These are phyloP conservation scores for Lutjanus argentimaculatus DNA, from an alignment of 2,797 vertebrate species.

Conservation along the genomic window DNA sequence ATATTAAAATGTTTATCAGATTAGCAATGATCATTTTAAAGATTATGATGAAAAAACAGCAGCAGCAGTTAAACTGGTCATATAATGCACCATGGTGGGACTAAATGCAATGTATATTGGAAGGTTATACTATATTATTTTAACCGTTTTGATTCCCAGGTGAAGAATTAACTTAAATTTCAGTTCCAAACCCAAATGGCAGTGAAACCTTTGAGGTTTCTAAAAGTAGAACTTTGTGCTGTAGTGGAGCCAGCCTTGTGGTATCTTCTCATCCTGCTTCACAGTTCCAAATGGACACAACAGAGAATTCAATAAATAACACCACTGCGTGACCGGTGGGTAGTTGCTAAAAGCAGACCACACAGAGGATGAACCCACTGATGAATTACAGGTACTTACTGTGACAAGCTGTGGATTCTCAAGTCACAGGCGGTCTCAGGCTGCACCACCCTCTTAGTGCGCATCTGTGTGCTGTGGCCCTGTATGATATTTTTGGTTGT, in stretches of 20 bases:
- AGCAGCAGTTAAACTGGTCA: background rate
- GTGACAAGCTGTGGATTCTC: constrained; percentile 54
- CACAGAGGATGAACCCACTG: constrained; percentile 63
- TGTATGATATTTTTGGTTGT: constrained; percentile 66
- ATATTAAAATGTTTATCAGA: background rate
- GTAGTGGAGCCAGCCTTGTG: constrained; percentile 22
- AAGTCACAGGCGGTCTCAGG: constrained; percentile 51
- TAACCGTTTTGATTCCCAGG: too few species aligned
- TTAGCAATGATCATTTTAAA: background rate
- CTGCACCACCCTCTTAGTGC: constrained; percentile 52
- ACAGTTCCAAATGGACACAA: constrained; percentile 25
- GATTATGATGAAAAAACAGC: too few species aligned
- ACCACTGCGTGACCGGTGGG: constrained; percentile 21
- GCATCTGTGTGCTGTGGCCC: constrained; percentile 52
- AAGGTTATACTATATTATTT: background rate
- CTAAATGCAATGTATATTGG: background rate
- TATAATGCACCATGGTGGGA: too few species aligned
- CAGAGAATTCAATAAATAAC: constrained; percentile 42
- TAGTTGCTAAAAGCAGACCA: constrained; percentile 56
- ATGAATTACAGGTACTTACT: constrained; percentile 60
- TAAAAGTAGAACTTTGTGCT: constrained; percentile 34
- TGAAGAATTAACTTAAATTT: constrained; percentile 19
- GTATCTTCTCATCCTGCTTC: constrained; percentile 25
- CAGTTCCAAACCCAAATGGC: constrained; percentile 29
- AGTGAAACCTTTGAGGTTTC: constrained; percentile 30